A percentile compares a stretch with the other conserved stretches of the same genome.
Conservation (phyloP, 2,888 invertebrate genomes). For the Calameuta filiformis region DNA sequence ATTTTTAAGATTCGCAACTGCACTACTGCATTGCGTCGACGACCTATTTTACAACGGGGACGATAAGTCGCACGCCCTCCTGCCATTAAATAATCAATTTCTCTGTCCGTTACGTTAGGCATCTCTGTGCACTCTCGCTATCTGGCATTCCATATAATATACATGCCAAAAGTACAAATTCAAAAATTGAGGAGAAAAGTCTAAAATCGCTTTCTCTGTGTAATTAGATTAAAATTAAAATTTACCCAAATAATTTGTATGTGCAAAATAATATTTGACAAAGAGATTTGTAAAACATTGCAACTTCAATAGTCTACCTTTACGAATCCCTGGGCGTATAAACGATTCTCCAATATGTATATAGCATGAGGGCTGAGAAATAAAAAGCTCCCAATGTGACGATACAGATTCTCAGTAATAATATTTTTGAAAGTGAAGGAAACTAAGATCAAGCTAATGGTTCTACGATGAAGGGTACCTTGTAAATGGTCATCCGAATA, state of each 20-base stretch:
- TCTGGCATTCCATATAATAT: background rate
- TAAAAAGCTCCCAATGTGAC: background rate
- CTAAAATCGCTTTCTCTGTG: background rate
- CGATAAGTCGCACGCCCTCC: conserved; percentile 43
- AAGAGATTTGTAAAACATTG: background rate
- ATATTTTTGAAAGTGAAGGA: background rate
- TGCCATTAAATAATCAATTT: conserved; percentile 51
- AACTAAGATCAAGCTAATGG: background rate
- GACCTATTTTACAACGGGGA: conserved; percentile 57
- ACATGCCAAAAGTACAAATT: background rate
- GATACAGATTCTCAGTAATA: background rate
- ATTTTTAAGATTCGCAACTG: background rate
- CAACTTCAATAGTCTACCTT: background rate
- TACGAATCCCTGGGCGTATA: background rate
- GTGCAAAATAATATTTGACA: background rate
- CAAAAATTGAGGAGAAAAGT: background rate
- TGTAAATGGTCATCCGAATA: background rate
- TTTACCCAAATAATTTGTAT: background rate
- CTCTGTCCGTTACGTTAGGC: conserved; percentile 4
- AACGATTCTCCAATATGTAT: background rate
- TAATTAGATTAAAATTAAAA: background rate
- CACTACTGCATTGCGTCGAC: conserved; percentile 59
- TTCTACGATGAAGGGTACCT: background rate
- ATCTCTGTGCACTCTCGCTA: background rate
- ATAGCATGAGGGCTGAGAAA: background rate